Evolutionary conservation across 2,797 vertebrate genomes (phyloP), one percentile per base, ranked within the genome.

Genomic region (Halcyon leucocephala): DNA sequence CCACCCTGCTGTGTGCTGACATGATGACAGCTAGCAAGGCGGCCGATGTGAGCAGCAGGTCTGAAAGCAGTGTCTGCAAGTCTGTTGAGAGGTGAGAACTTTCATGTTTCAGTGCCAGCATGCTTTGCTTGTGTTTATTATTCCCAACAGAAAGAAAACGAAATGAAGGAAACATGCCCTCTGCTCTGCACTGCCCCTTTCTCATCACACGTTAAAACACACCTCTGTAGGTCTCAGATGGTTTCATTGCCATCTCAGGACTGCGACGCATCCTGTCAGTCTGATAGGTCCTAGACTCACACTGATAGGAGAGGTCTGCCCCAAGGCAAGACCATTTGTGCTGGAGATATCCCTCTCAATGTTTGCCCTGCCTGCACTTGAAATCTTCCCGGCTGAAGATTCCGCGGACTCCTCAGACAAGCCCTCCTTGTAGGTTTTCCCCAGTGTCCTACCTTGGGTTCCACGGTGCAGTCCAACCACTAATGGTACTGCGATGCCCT

Each of bases 11-110:
- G 44, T 16, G 76, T 97, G 97, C 97, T 98, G 97, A 98, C 98
- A 97, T 81, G 77, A 98, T 98, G 98, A 98, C 97, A 85, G 90
- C 97, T 42, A 96, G 86, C 95, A 71, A 93, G 95, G 96, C 1
- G 3, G 84, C 95, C 80, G 54, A 93, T 46, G 97, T 82, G 96
- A 98, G 96, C 97, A 97, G 95, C 97, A 92, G 89, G 93, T 94
- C 94, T 54, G 96, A 95, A 92, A 92, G 62, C 93, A 88, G 66
- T 62, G 85, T 89, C 95, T 96, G 77, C 95, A 94, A 66, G 62
- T 49, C 85, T 46, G 21, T 57, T 82, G 90, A 96, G 93, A 98
- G 95, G 98, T 98, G 86, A 96, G 96, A 94, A 31, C n/a, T 87
- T 91, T 37, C 22, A 1, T 25, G 14, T 74, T 31, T 52, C 49